These are phyloP conservation scores for Fundulus diaphanus DNA, from an alignment of 2,797 vertebrate genomes.

Conservation along the genomic window DNA sequence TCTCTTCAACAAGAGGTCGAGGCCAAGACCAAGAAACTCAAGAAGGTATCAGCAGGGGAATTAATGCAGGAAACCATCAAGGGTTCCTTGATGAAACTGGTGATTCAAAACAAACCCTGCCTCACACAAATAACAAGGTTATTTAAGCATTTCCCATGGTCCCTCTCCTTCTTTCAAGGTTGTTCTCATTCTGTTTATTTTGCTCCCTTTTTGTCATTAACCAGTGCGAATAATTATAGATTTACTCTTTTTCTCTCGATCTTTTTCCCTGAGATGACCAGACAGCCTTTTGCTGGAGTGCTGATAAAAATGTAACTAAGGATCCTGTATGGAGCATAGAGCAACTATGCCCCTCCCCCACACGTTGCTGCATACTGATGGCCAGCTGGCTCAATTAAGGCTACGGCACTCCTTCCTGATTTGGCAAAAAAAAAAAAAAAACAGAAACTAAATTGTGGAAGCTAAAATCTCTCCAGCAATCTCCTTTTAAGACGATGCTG, in stretches of 20 bases:
- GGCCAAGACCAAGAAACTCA: conserved; percentile 97
- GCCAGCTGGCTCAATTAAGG: too few relatives aligned
- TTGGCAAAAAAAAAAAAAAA: too few relatives aligned
- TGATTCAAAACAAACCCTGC: background rate
- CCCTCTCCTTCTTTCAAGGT: too few relatives aligned
- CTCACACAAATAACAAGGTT: background rate
- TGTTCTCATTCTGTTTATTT: background rate
- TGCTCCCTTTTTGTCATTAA: background rate
- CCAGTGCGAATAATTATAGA: background rate
- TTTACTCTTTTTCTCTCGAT: background rate
- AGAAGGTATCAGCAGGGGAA: conserved; percentile 83
- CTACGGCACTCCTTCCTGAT: too few relatives aligned
- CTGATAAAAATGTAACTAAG: background rate
- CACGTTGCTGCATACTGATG: background rate
- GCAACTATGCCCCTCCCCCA: background rate
- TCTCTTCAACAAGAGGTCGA: conserved; percentile 97
- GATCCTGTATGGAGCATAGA: background rate
- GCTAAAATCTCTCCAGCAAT: background rate
- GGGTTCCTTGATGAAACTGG: background rate
- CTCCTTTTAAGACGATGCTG: background rate
- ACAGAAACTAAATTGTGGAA: background rate
- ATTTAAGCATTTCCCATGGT: background rate
- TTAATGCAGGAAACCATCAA: conserved; percentile 1
- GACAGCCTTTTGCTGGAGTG: background rate
- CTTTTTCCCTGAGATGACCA: too few relatives aligned